Conservation (phyloP, 2,797 vertebrate genomes). For the Bradypodion ventrale region DNA sequence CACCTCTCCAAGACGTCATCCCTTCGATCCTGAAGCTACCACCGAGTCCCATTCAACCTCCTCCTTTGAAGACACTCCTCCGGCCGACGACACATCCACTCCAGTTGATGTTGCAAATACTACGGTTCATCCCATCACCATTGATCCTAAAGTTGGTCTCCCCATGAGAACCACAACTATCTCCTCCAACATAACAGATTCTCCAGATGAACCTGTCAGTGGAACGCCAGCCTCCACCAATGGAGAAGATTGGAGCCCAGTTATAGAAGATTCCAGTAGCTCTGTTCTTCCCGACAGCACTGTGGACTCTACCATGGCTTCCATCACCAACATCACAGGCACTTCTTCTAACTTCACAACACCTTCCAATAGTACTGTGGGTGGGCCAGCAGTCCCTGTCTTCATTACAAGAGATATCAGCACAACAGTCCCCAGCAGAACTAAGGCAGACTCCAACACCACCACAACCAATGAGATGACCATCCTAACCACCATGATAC, state of each 20-base stretch:
- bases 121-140: background rate
- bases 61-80: background rate
- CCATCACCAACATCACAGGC: no score
- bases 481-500: background rate
- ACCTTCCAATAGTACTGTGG: background rate
- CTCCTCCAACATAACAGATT: background rate
- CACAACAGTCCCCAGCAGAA: background rate
- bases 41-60: background rate
- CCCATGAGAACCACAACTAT: background rate
- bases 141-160: background rate
- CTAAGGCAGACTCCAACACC: background rate
- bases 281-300: background rate
- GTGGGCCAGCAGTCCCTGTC: no score
- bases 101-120: background rate
- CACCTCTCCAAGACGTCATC: background rate
- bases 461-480: background rate
- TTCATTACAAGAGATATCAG: background rate
- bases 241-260: background rate
- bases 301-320: no score
- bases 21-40: no score
- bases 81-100: background rate
- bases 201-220: background rate
- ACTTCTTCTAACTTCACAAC: background rate
- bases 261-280: fast-evolving
- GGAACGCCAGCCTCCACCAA: no score